phyloP scores from a whole-genome alignment of 2,797 vertebrate genomes.

The Erpetoichthys calabaricus region DNA sequence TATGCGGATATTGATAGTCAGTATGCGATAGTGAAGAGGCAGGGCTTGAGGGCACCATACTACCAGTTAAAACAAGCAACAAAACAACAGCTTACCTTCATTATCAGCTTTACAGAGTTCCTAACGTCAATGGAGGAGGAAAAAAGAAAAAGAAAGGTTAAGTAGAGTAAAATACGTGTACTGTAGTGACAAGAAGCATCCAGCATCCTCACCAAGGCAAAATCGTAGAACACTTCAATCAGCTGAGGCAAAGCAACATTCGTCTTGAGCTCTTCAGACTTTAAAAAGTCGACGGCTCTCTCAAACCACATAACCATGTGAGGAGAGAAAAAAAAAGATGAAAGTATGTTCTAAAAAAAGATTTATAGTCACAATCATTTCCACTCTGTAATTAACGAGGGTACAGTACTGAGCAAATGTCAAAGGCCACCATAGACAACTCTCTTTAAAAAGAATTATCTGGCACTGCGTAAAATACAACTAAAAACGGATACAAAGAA shows the following conservation, averaged over 20 bases:
- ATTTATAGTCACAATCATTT: no score
- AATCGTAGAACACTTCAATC: constrained; percentile 52
- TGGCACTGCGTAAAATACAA: no score
- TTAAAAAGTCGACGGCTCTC: constrained; percentile 32
- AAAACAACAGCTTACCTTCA: constrained; percentile 17
- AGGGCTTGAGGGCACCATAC: no score
- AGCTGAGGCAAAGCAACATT: constrained; percentile 26
- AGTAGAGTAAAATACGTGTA: background rate
- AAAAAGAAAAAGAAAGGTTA: background rate
- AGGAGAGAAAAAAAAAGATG: constrained; percentile 16
- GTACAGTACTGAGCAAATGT: no score
- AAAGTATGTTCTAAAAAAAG: background rate
- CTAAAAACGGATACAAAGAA: no score
- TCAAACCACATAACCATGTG: constrained; percentile 65
- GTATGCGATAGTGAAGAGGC: no score
- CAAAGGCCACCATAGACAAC: no score
- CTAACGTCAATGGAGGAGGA: background rate
- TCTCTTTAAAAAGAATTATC: no score
- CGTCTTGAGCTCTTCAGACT: constrained; percentile 11
- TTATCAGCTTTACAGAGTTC: constrained; percentile 16
- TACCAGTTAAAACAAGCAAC: background rate
- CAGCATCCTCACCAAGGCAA: constrained; percentile 42
- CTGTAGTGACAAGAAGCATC: background rate
- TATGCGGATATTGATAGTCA: no score
- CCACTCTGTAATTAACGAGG: no score